Evolutionary conservation across 35 echinoderm and acorn worm genomes (phyloP).

Genomic region (Chiridota heheva): DNA sequence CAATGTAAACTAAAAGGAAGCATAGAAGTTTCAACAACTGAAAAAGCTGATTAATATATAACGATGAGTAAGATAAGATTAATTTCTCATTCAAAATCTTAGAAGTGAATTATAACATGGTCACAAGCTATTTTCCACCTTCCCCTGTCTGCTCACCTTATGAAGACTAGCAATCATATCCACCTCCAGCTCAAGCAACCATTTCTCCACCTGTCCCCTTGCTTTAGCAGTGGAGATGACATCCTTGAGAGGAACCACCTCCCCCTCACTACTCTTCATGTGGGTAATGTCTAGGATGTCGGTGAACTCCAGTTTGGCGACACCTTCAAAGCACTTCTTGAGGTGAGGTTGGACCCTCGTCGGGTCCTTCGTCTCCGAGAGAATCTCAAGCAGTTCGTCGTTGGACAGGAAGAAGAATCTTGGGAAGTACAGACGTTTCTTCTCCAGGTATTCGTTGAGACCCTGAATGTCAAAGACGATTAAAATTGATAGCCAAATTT

Average conservation of each 20-base stretch:
- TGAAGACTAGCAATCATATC: constrained; percentile 87
- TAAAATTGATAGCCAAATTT: background rate
- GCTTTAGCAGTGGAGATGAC: constrained; percentile 96
- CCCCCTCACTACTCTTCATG: constrained; percentile 99
- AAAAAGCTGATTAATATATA: too few relatives aligned
- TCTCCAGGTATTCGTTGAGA: constrained; percentile 98
- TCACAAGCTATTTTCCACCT: too few relatives aligned
- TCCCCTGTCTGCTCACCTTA: constrained; percentile 75
- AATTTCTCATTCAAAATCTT: too few relatives aligned
- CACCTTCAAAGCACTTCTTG: constrained; percentile 99
- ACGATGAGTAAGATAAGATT: too few relatives aligned
- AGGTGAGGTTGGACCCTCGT: constrained; percentile 99
- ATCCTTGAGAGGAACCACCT: constrained; percentile 85
- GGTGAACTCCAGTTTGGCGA: constrained; percentile 92
- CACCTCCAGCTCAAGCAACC: constrained; percentile 86
- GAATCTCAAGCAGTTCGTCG: constrained; percentile 95
- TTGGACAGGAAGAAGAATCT: constrained; percentile 99
- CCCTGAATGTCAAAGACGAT: constrained; percentile 55
- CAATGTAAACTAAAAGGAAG: too few relatives aligned
- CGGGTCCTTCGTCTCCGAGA: constrained; percentile 98
- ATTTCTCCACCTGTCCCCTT: constrained; percentile 98
- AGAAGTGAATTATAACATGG: too few relatives aligned
- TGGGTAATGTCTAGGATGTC: constrained; percentile 98
- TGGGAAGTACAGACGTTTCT: constrained; percentile 99
- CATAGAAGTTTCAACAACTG: too few relatives aligned